Conservation (phyloP, 2,888 invertebrate genomes). For the Lasioglossum morio region DNA sequence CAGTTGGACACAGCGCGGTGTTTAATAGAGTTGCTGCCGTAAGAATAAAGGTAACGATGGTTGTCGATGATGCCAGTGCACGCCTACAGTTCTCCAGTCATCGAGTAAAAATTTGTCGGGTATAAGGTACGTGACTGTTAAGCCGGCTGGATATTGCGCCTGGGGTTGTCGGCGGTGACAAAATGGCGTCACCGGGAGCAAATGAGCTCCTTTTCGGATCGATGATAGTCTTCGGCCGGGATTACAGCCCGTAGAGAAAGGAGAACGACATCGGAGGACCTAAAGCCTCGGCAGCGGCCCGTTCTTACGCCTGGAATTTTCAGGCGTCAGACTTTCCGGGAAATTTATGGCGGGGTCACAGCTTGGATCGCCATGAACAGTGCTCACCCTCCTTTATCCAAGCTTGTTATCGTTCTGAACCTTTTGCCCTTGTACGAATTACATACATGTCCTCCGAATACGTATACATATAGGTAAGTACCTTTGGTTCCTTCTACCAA, state of each 20-base stretch:
- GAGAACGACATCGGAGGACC: slow-evolving; percentile 38
- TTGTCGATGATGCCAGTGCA: slow-evolving; percentile 18
- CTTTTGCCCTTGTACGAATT: slow-evolving; percentile 68
- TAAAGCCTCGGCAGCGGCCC: slow-evolving; percentile 56
- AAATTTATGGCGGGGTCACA: slow-evolving; percentile 81
- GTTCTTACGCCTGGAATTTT: slow-evolving; percentile 74
- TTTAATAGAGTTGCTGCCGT: slow-evolving; percentile 23
- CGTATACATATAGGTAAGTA: slow-evolving; percentile 25
- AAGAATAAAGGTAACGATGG: not conserved
- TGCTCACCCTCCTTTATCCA: slow-evolving; percentile 74
- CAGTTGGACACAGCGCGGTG: not conserved
- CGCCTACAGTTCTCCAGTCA: slow-evolving; percentile 37
- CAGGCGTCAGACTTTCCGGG: slow-evolving; percentile 72
- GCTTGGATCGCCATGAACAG: slow-evolving; percentile 80
- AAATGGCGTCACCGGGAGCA: slow-evolving; percentile 66
- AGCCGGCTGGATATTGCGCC: slow-evolving; percentile 59
- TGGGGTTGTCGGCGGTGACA: slow-evolving; percentile 68
- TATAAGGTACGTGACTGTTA: slow-evolving; percentile 40
- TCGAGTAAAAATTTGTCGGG: slow-evolving; percentile 62
- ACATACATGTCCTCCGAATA: slow-evolving; percentile 50
- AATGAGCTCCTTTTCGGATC: slow-evolving; percentile 72
- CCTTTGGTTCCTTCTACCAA: not conserved
- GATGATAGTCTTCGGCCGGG: slow-evolving; percentile 67
- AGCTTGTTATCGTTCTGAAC: slow-evolving; percentile 75
- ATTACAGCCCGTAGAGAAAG: slow-evolving; percentile 61